Percentiles rank a stretch among this genome's conserved stretches.
Conservation (phyloP, 2,113 vertebrate genomes). For the Prinia subflava region DNA sequence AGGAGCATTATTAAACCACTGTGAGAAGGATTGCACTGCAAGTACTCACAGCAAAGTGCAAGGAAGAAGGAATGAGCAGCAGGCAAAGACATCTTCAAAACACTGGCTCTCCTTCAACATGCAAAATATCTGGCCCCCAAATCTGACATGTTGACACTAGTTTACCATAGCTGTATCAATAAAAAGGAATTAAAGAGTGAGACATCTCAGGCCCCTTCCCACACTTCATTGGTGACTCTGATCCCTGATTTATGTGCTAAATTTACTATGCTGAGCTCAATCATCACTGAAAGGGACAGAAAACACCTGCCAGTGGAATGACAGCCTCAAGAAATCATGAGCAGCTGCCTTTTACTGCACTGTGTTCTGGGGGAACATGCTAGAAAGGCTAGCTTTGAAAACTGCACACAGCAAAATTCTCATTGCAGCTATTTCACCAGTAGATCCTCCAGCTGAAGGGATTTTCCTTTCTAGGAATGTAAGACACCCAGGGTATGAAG, state of each 20-base stretch:
- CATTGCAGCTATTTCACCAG: not conserved
- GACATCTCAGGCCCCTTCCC: not conserved
- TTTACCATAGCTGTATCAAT: not conserved
- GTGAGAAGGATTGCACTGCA: not conserved
- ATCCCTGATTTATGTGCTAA: not conserved
- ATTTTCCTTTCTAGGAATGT: not conserved
- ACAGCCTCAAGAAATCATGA: not conserved
- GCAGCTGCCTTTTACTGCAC: not conserved
- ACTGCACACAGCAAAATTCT: not conserved
- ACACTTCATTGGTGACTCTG: not conserved
- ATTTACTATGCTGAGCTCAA: not conserved
- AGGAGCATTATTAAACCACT: slow-evolving; percentile 8
- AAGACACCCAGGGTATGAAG: not conserved
- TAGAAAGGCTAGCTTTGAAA: not conserved
- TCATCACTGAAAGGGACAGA: not conserved
- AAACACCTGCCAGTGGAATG: slow-evolving; percentile 11
- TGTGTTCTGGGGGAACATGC: not conserved
- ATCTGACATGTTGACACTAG: not conserved
- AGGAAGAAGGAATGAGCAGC: not conserved
- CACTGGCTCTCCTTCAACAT: not conserved
- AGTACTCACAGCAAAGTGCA: not conserved
- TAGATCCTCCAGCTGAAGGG: not conserved
- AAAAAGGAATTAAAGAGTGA: not conserved
- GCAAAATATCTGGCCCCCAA: not conserved
- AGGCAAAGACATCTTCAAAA: not conserved